These are phyloP conservation scores for Blera fallax DNA, from an alignment of 2,888 invertebrate genomes.

Conservation along the genomic window DNA sequence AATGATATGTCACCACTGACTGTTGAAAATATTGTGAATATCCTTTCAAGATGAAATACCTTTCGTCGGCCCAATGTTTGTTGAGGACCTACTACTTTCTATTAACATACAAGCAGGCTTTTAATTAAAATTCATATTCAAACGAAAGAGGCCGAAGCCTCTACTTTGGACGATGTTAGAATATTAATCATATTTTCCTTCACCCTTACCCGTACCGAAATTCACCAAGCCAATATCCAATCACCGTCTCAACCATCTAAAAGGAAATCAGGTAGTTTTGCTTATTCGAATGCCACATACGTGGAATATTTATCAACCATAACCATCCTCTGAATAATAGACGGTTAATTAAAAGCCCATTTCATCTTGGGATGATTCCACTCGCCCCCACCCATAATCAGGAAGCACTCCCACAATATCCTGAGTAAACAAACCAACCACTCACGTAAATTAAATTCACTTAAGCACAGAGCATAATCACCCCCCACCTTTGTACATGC, in stretches of 20 bases:
- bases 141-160: background rate
- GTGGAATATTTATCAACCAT: constrained; percentile 18
- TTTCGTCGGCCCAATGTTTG: background rate
- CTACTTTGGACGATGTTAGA: background rate
- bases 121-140: background rate
- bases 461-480: constrained; percentile 46
- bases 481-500: constrained; percentile 17
- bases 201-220: background rate
- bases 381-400: background rate
- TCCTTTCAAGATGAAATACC: too few species aligned
- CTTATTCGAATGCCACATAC: constrained; percentile 36
- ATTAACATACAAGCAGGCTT: background rate
- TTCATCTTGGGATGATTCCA: constrained; percentile 38
- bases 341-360: constrained; percentile 66
- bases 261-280: background rate
- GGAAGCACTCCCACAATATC: constrained; percentile 42
- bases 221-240: background rate
- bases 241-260: background rate
- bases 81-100: background rate
- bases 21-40: too few species aligned
- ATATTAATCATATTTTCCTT: background rate
- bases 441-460: constrained; percentile 71
- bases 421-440: constrained; percentile 55
- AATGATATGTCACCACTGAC: too few species aligned
- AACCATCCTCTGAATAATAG: constrained; percentile 32